phyloP scores from a whole-genome alignment of 1,140 invertebrate species.

The Cepaea nemoralis region DNA sequence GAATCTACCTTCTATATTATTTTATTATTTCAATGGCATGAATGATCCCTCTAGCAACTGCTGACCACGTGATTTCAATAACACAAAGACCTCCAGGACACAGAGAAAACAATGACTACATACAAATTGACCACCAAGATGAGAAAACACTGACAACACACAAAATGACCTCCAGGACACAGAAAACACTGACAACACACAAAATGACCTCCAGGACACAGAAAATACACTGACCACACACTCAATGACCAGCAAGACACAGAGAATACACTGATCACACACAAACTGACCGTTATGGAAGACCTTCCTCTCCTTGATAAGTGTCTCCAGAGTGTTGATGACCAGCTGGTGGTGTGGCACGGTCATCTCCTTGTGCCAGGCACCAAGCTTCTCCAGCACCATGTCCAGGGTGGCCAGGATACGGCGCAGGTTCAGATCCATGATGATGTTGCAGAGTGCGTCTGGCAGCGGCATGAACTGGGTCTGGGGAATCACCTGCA shows the following conservation, averaged over 20 bases:
- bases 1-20: no score
- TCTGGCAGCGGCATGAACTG: constrained; percentile 95
- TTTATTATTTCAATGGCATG: no score
- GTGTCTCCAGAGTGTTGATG: constrained; percentile 87
- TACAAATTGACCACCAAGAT: no score
- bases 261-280: neutral
- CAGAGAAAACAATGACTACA: no score
- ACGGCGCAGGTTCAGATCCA: constrained; percentile 80
- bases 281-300: constrained; percentile 63
- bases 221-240: no score
- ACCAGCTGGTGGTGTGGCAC: constrained; percentile 85
- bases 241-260: neutral
- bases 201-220: no score
- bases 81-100: no score
- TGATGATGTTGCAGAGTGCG: constrained; percentile 90
- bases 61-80: no score
- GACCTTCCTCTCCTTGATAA: constrained; percentile 87
- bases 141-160: no score
- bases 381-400: constrained; percentile 74
- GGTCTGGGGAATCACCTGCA: constrained; percentile 87
- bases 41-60: no score
- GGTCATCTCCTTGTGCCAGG: constrained; percentile 87
- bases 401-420: constrained; percentile 72
- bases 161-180: no score
- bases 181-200: no score